Evolutionary conservation across 2,888 invertebrate genomes (phyloP).

Genomic region (Mesorhabditis sp.): DNA sequence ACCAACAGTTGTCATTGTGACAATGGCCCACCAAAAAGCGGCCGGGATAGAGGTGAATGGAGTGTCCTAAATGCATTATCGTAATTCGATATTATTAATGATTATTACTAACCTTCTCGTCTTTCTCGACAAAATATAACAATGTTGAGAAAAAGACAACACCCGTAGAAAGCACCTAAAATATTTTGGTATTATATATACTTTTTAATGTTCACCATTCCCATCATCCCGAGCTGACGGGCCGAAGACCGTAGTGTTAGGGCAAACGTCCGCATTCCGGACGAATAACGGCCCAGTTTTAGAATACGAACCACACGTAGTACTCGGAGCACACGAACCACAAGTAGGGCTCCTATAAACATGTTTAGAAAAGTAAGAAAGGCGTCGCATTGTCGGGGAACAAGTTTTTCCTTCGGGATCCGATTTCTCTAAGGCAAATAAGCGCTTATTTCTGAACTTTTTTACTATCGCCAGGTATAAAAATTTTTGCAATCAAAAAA

Average conservation of each 20-base stretch:
- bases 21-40: constrained; percentile 55
- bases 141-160: constrained; percentile 55
- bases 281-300: constrained; percentile 51
- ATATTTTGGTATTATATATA: not conserved
- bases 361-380: not conserved
- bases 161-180: constrained; percentile 47
- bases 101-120: constrained; percentile 31
- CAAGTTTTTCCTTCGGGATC: not conserved
- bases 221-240: constrained; percentile 49
- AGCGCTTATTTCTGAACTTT: too few relatives aligned
- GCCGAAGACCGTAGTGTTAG: constrained; percentile 45
- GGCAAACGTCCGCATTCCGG: constrained; percentile 54
- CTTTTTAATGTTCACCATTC: constrained; percentile 19
- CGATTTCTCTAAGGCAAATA: too few relatives aligned
- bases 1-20: constrained; percentile 54
- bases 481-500: too few relatives aligned
- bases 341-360: constrained; percentile 43
- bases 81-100: not conserved
- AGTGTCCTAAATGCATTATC: not conserved
- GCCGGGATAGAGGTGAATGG: constrained; percentile 44
- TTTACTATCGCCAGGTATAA: too few relatives aligned
- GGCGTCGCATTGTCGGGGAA: not conserved
- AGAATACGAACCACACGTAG: constrained; percentile 52
- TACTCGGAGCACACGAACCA: constrained; percentile 52
- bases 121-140: constrained; percentile 50